Conservation (phyloP, 2,113 vertebrate genomes). For the Alosa alosa region DNA sequence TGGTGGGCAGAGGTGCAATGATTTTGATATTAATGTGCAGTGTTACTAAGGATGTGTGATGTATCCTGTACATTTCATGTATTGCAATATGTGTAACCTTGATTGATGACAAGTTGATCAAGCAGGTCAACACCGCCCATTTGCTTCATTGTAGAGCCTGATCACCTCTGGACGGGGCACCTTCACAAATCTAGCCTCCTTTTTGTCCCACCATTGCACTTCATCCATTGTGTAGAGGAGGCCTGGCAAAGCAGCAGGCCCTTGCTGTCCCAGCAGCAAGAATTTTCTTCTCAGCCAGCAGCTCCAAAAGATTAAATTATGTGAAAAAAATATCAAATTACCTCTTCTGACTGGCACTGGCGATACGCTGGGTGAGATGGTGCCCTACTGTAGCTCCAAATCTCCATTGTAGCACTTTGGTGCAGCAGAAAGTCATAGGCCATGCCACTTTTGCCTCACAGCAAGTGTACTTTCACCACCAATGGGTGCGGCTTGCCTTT, state of each 20-base stretch:
- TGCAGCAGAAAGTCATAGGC: slow-evolving; percentile 30
- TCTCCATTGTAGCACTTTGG: slow-evolving; percentile 21
- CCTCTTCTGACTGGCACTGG: slow-evolving; percentile 31
- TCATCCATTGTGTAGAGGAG: slow-evolving; percentile 29
- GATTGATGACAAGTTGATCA: slow-evolving; percentile 26
- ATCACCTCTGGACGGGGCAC: slow-evolving; percentile 26
- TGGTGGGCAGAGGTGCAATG: no score
- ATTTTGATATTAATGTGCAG: no score
- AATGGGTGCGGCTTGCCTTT: slow-evolving; percentile 30
- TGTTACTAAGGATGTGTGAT: no score
- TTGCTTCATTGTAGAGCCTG: slow-evolving; percentile 30
- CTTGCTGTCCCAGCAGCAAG: slow-evolving; percentile 42
- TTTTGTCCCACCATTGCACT: slow-evolving; percentile 26
- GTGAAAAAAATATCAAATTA: slow-evolving; percentile 40
- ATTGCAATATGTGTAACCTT: no score
- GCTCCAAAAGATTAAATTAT: slow-evolving; percentile 33
- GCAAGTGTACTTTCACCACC: slow-evolving; percentile 20
- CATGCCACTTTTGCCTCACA: slow-evolving; percentile 32
- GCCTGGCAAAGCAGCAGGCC: slow-evolving; percentile 33
- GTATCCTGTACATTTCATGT: no score
- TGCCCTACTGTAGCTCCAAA: slow-evolving; percentile 22
- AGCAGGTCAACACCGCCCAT: slow-evolving; percentile 31
- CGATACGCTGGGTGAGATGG: slow-evolving; percentile 25
- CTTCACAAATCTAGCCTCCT: slow-evolving; percentile 22
- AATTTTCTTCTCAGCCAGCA: slow-evolving; percentile 41